These are phyloP conservation scores for Pterocles gutturalis DNA, from an alignment of 2,113 vertebrate species.

Conservation along the genomic window DNA sequence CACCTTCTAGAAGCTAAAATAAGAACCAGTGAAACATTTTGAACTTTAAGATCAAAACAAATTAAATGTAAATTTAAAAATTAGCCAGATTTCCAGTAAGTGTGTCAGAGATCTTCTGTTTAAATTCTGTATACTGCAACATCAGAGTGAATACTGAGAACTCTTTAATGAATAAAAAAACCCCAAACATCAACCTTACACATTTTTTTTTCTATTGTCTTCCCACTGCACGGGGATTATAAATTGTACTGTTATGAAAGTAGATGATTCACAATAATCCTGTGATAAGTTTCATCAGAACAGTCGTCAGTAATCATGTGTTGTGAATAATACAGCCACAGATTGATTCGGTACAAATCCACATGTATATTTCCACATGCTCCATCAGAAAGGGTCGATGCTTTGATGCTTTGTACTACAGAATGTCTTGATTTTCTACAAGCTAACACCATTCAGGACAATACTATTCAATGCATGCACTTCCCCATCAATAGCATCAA, in stretches of 20 bases:
- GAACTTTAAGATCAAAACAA: neutral
- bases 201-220: neutral
- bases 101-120: neutral
- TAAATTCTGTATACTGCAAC: neutral
- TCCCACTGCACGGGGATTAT: neutral
- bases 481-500: neutral
- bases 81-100: neutral
- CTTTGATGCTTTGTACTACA: neutral
- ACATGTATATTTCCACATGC: neutral
- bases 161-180: neutral
- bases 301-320: constrained; percentile 48
- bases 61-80: neutral
- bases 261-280: constrained; percentile 29
- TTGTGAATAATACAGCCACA: constrained; percentile 52
- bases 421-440: constrained; percentile 4
- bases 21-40: neutral
- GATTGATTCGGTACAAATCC: constrained; percentile 51
- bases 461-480: neutral
- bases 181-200: neutral
- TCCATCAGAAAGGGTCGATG: neutral
- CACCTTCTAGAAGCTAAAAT: neutral
- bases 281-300: constrained; percentile 48
- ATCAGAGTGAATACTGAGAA: neutral
- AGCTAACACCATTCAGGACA: neutral
- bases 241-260: constrained; percentile 42